These are phyloP conservation scores for Enteromius argenteus DNA, from an alignment of 2,797 vertebrate species.

Conservation along the genomic window DNA sequence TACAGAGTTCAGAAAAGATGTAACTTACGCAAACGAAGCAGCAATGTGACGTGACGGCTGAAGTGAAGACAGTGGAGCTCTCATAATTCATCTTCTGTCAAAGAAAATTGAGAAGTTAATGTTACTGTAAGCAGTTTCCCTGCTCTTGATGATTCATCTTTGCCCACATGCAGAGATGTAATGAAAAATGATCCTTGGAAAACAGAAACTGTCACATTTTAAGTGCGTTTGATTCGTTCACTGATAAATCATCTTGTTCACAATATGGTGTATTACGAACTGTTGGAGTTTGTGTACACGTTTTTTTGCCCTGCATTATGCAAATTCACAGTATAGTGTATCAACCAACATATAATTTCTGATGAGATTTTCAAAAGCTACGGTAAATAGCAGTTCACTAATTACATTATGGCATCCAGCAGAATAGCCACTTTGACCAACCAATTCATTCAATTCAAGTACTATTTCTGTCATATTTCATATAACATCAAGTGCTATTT, in stretches of 20 bases:
- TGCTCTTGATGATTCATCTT: neutral
- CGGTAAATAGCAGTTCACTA: neutral
- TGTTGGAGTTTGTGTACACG: neutral
- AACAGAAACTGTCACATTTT: neutral
- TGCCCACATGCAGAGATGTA: slow-evolving; percentile 16
- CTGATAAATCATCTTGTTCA: neutral
- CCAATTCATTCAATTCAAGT: neutral
- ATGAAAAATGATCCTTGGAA: neutral
- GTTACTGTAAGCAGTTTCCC: neutral
- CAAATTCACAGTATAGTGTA: neutral
- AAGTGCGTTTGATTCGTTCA: neutral
- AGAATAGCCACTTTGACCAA: neutral
- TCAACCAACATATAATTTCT: neutral
- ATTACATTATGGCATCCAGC: neutral
- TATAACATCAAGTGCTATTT: neutral
- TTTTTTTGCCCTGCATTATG: neutral
- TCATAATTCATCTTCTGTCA: neutral
- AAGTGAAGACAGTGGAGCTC: neutral
- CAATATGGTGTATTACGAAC: neutral
- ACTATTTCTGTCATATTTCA: neutral
- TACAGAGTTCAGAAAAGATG: neutral
- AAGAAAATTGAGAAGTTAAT: slow-evolving; percentile 6
- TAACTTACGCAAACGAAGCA: neutral
- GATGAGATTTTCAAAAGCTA: neutral
- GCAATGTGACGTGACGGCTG: neutral